Conservation (phyloP, 2,113 vertebrate genomes). For the Callipepla californica region DNA sequence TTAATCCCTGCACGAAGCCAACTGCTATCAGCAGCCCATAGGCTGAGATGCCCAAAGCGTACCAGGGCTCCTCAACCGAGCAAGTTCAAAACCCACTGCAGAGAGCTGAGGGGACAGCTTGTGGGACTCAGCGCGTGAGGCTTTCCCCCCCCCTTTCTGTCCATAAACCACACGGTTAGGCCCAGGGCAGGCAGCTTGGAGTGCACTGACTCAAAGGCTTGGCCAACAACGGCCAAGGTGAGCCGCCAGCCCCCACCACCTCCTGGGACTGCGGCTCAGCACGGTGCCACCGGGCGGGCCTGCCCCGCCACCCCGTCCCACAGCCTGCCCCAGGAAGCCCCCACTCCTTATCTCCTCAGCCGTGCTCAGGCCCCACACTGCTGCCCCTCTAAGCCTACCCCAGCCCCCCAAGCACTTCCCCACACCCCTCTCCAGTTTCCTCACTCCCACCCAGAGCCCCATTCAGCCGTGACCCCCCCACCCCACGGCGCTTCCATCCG, state of each 20-base stretch:
- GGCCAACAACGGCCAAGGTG: background rate
- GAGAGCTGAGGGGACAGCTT: background rate
- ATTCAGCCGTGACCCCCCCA: background rate
- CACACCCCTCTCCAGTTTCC: too few relatives aligned
- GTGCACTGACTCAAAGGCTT: background rate
- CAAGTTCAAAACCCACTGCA: conserved; percentile 31
- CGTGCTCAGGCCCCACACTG: rapidly evolving
- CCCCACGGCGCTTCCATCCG: too few relatives aligned
- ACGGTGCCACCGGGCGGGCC: too few relatives aligned
- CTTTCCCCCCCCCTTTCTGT: background rate
- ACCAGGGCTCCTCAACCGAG: conserved; percentile 14
- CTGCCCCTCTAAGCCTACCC: rapidly evolving
- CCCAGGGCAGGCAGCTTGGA: background rate
- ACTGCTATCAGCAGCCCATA: conserved; percentile 31
- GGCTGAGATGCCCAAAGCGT: conserved; percentile 33
- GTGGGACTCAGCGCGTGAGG: rapidly evolving
- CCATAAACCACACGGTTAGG: background rate
- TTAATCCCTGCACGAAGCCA: conserved; percentile 41
- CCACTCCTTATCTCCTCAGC: background rate
- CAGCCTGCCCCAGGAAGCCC: background rate
- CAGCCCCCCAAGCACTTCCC: background rate
- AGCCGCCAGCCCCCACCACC: background rate
- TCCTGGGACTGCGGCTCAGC: background rate
- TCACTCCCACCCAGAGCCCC: rapidly evolving
- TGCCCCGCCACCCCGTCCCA: too few relatives aligned